Conservation (phyloP, 2,113 vertebrate genomes). For the Coracopsis vasa region DNA sequence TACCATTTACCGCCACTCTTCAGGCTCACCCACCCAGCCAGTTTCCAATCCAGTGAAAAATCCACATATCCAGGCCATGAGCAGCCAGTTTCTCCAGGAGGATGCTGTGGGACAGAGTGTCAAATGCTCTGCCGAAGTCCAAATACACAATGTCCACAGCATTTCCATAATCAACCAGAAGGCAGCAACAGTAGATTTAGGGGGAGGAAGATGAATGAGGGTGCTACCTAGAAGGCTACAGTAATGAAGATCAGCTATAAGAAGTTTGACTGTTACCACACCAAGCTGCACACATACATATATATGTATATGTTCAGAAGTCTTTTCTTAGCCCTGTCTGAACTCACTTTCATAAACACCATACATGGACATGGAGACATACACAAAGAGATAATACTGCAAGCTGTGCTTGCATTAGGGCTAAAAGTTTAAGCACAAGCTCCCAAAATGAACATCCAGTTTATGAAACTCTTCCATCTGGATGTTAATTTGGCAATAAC, state of each 20-base stretch:
- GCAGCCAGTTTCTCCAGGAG: background rate
- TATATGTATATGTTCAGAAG: background rate
- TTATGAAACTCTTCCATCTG: background rate
- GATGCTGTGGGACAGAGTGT: background rate
- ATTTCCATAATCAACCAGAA: background rate
- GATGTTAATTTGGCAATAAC: background rate
- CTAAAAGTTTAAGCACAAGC: background rate
- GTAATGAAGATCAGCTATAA: background rate
- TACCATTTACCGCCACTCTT: background rate
- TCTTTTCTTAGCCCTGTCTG: background rate
- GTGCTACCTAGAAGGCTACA: background rate
- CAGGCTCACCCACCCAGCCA: background rate
- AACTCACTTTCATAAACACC: background rate
- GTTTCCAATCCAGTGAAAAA: background rate
- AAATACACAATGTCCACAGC: background rate
- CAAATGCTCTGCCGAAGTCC: background rate
- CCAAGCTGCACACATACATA: rapidly evolving
- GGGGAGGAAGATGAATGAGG: background rate
- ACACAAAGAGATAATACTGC: background rate
- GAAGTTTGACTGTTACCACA: background rate
- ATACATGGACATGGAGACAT: rapidly evolving
- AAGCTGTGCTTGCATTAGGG: background rate
- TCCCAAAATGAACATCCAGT: background rate
- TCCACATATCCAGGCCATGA: background rate
- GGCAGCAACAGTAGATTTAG: background rate